Evolutionary conservation across 2,888 invertebrate species (phyloP).

Genomic region (Pedicia rivosa): DNA sequence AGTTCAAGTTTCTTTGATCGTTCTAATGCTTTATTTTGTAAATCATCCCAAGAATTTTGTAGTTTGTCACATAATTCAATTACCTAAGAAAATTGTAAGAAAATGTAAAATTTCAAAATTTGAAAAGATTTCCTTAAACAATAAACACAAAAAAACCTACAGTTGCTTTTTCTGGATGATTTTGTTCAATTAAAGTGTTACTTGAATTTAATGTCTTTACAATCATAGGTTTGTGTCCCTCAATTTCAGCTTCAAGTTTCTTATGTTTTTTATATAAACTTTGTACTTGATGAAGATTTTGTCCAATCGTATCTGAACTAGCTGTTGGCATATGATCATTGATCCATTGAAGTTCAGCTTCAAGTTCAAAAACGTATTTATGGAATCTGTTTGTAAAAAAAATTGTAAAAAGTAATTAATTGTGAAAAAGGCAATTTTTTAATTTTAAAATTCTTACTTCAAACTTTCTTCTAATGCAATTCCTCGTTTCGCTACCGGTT

Average conservation of each 20-base stretch:
- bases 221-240: constrained; percentile 71
- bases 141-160: constrained; percentile 28
- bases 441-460: constrained; percentile 24
- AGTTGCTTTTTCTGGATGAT: constrained; percentile 65
- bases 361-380: constrained; percentile 86
- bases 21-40: constrained; percentile 51
- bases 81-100: constrained; percentile 50
- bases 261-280: constrained; percentile 85
- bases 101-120: not conserved
- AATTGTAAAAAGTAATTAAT: not conserved
- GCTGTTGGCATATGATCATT: constrained; percentile 75
- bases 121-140: not conserved
- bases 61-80: constrained; percentile 56
- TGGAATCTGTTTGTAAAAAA: constrained; percentile 39
- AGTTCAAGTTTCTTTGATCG: constrained; percentile 66
- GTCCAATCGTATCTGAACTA: constrained; percentile 55
- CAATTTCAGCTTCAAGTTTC: constrained; percentile 80
- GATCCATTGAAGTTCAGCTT: constrained; percentile 90
- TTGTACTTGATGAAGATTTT: constrained; percentile 83
- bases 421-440: not conserved
- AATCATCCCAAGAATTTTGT: constrained; percentile 54
- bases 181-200: constrained; percentile 49
- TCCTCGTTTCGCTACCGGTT: constrained; percentile 53
- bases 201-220: constrained; percentile 73
- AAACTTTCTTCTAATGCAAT: constrained; percentile 70